A percentile compares a stretch with the other conserved stretches of the same genome.
phyloP scores from a whole-genome alignment of 1,140 invertebrate species.

The Brachionus manjavacas region DNA sequence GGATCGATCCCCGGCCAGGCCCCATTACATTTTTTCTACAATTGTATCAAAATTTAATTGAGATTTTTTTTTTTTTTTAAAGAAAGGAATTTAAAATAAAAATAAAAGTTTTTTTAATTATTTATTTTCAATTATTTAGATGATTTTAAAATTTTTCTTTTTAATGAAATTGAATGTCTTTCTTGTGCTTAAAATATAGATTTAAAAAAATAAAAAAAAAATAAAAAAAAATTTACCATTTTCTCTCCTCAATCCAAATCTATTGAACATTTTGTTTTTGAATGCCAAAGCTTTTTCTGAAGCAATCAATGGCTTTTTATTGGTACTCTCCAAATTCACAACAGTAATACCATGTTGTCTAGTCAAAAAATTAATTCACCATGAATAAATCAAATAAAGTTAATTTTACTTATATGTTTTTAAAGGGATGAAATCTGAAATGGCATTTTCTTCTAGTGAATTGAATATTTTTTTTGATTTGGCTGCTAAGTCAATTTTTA shows the following conservation, averaged over 20 bases:
- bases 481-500: neutral
- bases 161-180: neutral
- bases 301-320: constrained; percentile 30
- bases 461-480: constrained; percentile 22
- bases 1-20: constrained; percentile 40
- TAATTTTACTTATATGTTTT: constrained; percentile 6
- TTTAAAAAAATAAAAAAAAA: neutral
- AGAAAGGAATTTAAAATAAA: neutral
- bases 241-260: constrained; percentile 8
- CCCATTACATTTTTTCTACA: neutral
- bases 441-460: neutral
- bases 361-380: neutral
- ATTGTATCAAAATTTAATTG: too few species aligned
- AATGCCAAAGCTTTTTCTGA: constrained; percentile 12
- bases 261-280: constrained; percentile 18
- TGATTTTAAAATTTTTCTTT: constrained; percentile 9
- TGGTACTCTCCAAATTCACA: constrained; percentile 4
- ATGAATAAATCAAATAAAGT: neutral
- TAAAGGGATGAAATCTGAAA: constrained; percentile 8
- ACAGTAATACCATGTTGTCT: constrained; percentile 23
- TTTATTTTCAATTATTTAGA: constrained; percentile 17
- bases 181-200: constrained; percentile 11
- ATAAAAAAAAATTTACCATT: neutral
- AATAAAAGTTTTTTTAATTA: neutral
- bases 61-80: neutral